Evolutionary conservation across 2,797 vertebrate species (phyloP).

Genomic region (Galagoides demidoff): DNA sequence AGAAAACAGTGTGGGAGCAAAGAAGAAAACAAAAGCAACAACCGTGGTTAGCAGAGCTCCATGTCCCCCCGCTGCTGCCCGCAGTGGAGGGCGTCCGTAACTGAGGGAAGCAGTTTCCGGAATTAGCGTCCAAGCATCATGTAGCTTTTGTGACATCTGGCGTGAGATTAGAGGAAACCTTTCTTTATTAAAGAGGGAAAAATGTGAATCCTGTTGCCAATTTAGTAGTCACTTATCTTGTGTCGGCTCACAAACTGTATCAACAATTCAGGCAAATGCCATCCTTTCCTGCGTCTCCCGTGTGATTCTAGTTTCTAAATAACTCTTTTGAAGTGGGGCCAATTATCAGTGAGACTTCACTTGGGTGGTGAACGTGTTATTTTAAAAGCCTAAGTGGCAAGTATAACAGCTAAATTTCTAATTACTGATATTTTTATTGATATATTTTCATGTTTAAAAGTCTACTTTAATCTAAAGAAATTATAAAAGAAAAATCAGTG

Average conservation of each 20-base stretch:
- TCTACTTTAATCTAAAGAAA: slow-evolving; percentile 42
- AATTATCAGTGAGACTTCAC: neutral
- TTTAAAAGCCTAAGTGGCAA: neutral
- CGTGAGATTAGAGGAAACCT: neutral
- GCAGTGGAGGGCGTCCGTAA: slow-evolving; percentile 89
- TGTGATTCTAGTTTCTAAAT: neutral
- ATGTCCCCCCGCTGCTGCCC: slow-evolving; percentile 62
- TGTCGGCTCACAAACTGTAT: neutral
- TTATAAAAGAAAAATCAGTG: neutral
- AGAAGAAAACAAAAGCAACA: slow-evolving; percentile 89
- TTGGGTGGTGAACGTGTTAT: neutral
- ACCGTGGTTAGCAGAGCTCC: slow-evolving; percentile 87
- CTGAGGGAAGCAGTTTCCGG: slow-evolving; percentile 16
- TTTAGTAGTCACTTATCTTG: slow-evolving; percentile 28
- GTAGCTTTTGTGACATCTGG: slow-evolving; percentile 41
- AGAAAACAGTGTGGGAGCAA: slow-evolving; percentile 79
- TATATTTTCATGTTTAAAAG: slow-evolving; percentile 33
- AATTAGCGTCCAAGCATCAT: slow-evolving; percentile 47
- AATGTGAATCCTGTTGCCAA: slow-evolving; percentile 66
- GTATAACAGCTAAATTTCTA: neutral
- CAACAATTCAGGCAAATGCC: slow-evolving; percentile 68
- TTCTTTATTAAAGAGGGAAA: neutral
- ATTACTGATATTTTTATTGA: slow-evolving; percentile 12
- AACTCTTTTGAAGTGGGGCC: neutral
- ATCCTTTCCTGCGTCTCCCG: slow-evolving; percentile 38